Evolutionary conservation across 2,888 invertebrate genomes (phyloP).

Genomic region (Dicranocentrus wangi): DNA sequence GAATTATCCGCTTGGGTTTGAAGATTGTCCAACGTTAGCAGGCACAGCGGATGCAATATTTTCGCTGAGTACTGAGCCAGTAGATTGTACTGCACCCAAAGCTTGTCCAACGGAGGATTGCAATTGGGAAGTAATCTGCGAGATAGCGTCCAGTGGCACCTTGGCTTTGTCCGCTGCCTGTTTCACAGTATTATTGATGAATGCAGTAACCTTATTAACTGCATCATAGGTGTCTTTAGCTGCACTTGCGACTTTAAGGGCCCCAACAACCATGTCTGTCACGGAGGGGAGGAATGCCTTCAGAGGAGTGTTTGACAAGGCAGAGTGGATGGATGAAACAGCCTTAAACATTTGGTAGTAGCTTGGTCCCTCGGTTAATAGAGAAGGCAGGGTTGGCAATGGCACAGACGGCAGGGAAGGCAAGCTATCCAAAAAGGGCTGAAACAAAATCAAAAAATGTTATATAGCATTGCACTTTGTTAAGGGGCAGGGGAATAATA

Average conservation of each 20-base stretch:
- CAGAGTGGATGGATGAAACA: slow-evolving; percentile 14
- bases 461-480: background rate
- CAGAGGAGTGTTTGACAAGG: slow-evolving; percentile 38
- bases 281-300: slow-evolving; percentile 40
- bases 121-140: background rate
- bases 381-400: background rate
- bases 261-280: slow-evolving; percentile 14
- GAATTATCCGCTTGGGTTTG: no score
- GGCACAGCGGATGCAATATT: background rate
- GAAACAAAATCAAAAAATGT: background rate
- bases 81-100: background rate
- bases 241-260: background rate
- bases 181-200: slow-evolving; percentile 1
- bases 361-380: background rate
- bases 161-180: slow-evolving; percentile 18
- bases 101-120: background rate
- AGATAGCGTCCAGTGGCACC: background rate
- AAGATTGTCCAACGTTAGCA: no score
- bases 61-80: background rate
- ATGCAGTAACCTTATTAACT: background rate
- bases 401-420: background rate
- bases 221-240: slow-evolving; percentile 13
- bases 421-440: background rate
- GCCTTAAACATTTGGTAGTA: slow-evolving; percentile 7
- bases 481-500: no score